Base-by-base conservation (phyloP, 2,113 vertebrate species). In the Oncorhynchus tshawytscha region DNA sequence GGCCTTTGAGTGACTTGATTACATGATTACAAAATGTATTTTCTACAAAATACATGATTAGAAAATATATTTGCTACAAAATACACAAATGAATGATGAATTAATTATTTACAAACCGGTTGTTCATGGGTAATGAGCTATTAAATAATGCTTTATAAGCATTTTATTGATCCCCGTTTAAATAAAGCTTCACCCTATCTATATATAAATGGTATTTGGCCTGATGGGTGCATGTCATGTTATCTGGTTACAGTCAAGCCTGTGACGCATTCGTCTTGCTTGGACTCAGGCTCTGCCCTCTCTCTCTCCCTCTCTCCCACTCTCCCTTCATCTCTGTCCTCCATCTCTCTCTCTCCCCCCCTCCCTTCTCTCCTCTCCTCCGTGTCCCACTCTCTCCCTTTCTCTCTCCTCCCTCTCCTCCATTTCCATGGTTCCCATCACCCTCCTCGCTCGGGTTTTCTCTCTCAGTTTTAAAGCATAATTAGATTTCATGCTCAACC, bases 401-500 rank as follows among this genome's bases (percentile, higher is more conserved):
- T 12, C 70, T 3, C 12, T 24, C 12, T 60, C 45, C 25, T 16
- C 78, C 80, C 66, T 45, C 9, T 85, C 69, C 81, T 39, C 69
- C 39, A 27, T 70, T 70, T 70, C 39, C 20, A 70, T 70, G 67
- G 67, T 45, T 70, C 39, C 66, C 66, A 67, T 78, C 79, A 74
- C 78, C 78, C 82, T 86, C 81, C 70, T 49, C 18, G 27, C 71
- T 78, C 51, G 4, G 8, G 78, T 81, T 82, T 72, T 82, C 76
- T 82, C 74, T 82, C 76, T 45, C 8, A 45, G 39, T 45, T 45
- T 83, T 71, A 34, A 81, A 78, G 74, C 73, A 78, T 88, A 88
- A 91, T 82, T 80, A 83, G 79, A 92, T 91, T 88, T 89, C 86
- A 90, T 81, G 86, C 89, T 91, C 70, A 85, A 89, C 77, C 82